Conservation (phyloP, 2,888 invertebrate genomes). For the Amphipyra berbera region DNA sequence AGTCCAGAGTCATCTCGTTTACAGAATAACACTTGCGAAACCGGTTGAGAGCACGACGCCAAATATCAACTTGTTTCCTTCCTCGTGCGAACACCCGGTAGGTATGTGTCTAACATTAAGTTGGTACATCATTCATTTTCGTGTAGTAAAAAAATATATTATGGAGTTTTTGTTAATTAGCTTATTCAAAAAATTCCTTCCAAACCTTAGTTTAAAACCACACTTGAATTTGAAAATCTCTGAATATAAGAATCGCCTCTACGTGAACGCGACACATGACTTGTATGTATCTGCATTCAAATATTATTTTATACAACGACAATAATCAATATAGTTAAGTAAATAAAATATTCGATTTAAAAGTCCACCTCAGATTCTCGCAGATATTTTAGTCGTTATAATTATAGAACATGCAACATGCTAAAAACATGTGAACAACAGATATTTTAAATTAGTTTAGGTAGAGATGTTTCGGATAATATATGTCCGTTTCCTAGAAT, state of each 20-base stretch:
- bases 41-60: slow-evolving; percentile 80
- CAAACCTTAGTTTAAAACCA: too few relatives aligned
- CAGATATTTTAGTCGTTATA: slow-evolving; percentile 21
- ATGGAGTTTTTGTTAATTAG: too few relatives aligned
- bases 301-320: too few relatives aligned
- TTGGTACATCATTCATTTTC: slow-evolving; percentile 40
- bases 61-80: slow-evolving; percentile 89
- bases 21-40: slow-evolving; percentile 88
- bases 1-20: slow-evolving; percentile 87
- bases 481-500: slow-evolving; percentile 59
- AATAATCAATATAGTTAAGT: too few relatives aligned
- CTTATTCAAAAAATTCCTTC: too few relatives aligned
- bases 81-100: slow-evolving; percentile 75
- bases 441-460: slow-evolving; percentile 42
- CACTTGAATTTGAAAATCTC: too few relatives aligned
- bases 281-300: too few relatives aligned
- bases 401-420: slow-evolving; percentile 35
- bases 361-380: not conserved
- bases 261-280: too few relatives aligned
- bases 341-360: too few relatives aligned
- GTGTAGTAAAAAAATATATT: slow-evolving; percentile 2
- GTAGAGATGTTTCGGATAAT: slow-evolving; percentile 42
- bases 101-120: slow-evolving; percentile 43
- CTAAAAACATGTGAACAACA: slow-evolving; percentile 30
- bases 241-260: too few relatives aligned